These are phyloP conservation scores for Dryobotodes eremita DNA, from an alignment of 2,888 invertebrate genomes.

Conservation along the genomic window DNA sequence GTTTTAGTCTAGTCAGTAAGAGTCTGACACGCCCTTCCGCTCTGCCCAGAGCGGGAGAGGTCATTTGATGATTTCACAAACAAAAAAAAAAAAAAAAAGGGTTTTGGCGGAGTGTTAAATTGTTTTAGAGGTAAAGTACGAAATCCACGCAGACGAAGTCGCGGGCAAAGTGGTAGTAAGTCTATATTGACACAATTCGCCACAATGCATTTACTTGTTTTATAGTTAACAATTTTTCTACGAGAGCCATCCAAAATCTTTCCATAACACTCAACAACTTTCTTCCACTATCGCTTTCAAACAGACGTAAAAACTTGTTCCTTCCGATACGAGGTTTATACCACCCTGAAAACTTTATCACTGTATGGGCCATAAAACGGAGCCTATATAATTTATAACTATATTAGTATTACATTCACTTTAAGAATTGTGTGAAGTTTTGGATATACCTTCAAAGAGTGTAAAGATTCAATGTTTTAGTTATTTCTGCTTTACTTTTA, in stretches of 20 bases:
- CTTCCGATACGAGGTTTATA: slow-evolving; percentile 40
- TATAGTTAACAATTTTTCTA: background rate
- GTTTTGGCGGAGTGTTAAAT: too few relatives aligned
- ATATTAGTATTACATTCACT: slow-evolving; percentile 34
- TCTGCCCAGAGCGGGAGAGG: too few relatives aligned
- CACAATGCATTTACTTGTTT: background rate
- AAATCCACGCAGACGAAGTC: too few relatives aligned
- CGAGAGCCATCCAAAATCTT: slow-evolving; percentile 18
- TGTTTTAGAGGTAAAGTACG: too few relatives aligned
- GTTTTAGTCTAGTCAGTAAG: too few relatives aligned
- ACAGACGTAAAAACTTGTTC: slow-evolving; percentile 53
- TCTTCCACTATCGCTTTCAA: slow-evolving; percentile 41
- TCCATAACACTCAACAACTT: slow-evolving; percentile 41
- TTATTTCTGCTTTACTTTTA: too few relatives aligned
- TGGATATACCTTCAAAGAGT: background rate
- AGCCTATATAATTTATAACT: slow-evolving; percentile 59
- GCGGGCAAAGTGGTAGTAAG: background rate
- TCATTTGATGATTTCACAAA: too few relatives aligned
- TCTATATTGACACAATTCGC: background rate
- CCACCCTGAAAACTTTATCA: slow-evolving; percentile 56
- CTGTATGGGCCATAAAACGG: slow-evolving; percentile 49
- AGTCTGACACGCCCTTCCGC: too few relatives aligned
- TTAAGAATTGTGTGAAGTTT: slow-evolving; percentile 8
- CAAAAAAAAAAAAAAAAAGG: too few relatives aligned
- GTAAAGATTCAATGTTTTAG: background rate